phyloP scores from a whole-genome alignment of 2,797 vertebrate genomes.

The Monodelphis domestica region DNA sequence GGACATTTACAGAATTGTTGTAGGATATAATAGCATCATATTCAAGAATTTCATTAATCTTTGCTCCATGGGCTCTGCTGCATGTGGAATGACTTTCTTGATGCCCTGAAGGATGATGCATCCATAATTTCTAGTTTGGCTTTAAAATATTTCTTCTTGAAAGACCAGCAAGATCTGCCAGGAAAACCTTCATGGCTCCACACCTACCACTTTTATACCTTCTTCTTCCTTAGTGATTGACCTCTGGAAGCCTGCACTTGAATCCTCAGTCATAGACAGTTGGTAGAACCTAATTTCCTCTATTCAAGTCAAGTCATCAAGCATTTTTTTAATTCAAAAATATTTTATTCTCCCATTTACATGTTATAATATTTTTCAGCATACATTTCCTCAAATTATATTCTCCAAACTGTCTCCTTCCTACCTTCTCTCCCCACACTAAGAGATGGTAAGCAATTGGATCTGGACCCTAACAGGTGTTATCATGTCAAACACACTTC shows the following conservation, averaged over 20 bases:
- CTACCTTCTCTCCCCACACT: too few species aligned
- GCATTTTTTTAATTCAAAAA: too few species aligned
- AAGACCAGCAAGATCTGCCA: not conserved
- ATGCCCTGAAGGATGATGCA: not conserved
- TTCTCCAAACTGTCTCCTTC: too few species aligned
- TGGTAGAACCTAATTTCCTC: not conserved
- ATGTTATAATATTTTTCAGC: too few species aligned
- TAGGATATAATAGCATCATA: slow-evolving; percentile 42
- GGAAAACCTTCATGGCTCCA: not conserved
- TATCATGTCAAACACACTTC: too few species aligned
- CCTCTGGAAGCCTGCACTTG: not conserved
- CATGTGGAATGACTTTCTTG: not conserved
- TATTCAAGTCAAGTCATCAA: not conserved
- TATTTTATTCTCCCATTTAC: too few species aligned
- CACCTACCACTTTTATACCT: not conserved
- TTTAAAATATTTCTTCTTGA: slow-evolving; percentile 36
- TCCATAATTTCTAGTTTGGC: not conserved
- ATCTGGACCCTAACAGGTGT: too few species aligned
- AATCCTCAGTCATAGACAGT: not conserved
- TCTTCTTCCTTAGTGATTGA: not conserved
- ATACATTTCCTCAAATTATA: too few species aligned
- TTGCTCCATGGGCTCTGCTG: not conserved
- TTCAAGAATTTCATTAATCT: slow-evolving; percentile 17
- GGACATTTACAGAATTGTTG: slow-evolving; percentile 14
- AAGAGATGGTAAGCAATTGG: too few species aligned